Evolutionary conservation across 2,113 vertebrate species (phyloP).

Genomic region (Plecotus auritus): DNA sequence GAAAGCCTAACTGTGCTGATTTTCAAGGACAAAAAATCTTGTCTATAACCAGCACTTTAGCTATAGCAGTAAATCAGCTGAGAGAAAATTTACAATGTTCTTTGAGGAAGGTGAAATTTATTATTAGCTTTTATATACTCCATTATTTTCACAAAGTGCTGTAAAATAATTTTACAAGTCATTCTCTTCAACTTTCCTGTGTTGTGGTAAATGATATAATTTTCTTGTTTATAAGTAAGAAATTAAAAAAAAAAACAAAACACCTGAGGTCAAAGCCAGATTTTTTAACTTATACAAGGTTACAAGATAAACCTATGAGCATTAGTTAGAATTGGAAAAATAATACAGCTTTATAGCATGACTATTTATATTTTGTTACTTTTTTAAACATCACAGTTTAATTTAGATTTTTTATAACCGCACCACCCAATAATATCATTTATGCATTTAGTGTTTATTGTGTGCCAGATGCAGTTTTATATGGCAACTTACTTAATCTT

Average conservation of each 20-base stretch:
- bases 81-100: constrained; percentile 69
- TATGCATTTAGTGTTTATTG: neutral
- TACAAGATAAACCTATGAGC: neutral
- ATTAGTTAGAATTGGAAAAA: constrained; percentile 26
- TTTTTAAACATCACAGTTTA: neutral
- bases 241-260: neutral
- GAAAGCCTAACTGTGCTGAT: neutral
- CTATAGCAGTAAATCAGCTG: constrained; percentile 59
- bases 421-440: neutral
- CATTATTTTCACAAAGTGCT: constrained; percentile 69
- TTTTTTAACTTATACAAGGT: constrained; percentile 2
- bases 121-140: constrained; percentile 71
- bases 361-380: neutral
- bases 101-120: constrained; percentile 72
- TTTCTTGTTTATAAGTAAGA: constrained; percentile 55
- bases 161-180: constrained; percentile 70
- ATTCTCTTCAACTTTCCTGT: constrained; percentile 54
- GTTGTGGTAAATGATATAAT: constrained; percentile 63
- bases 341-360: neutral
- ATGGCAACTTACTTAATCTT: neutral
- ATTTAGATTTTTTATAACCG: constrained; percentile 1
- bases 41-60: constrained; percentile 50
- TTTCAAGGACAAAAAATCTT: constrained; percentile 6
- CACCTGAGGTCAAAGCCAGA: constrained; percentile 45
- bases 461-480: neutral